phyloP scores from a whole-genome alignment of 2,113 vertebrate genomes.

The Psilopogon haemacephalus region DNA sequence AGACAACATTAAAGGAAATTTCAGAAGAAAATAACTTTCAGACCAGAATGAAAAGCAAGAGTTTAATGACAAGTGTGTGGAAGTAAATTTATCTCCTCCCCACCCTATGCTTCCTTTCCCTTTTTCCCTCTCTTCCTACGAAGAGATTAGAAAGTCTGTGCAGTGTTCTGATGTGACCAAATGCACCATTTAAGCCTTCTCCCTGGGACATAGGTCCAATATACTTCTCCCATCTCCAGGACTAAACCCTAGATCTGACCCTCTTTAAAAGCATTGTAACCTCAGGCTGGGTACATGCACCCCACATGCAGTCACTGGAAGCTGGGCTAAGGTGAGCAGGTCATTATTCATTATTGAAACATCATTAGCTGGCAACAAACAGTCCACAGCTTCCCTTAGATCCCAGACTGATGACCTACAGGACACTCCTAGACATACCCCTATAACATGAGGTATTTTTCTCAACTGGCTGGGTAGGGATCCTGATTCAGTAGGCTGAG shows the following conservation, averaged over 20 bases:
- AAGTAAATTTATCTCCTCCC: too few relatives aligned
- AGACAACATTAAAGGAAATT: not conserved
- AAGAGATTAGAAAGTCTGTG: not conserved
- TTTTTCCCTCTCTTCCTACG: not conserved
- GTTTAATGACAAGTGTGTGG: not conserved
- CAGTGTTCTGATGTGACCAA: not conserved
- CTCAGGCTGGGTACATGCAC: not conserved
- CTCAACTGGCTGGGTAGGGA: not conserved
- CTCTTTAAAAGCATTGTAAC: not conserved
- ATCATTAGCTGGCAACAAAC: not conserved
- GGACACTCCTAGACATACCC: not conserved
- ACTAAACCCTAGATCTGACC: not conserved
- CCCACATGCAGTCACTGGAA: not conserved
- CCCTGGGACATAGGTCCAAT: not conserved
- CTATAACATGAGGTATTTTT: rapidly evolving
- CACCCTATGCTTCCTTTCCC: not conserved
- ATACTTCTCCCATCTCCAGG: not conserved
- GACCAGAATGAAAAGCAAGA: not conserved
- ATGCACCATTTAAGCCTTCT: not conserved
- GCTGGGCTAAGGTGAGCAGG: not conserved
- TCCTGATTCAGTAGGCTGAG: not conserved
- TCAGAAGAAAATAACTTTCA: not conserved
- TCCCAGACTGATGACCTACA: not conserved
- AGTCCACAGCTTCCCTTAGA: not conserved
- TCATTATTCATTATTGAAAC: not conserved